These are phyloP conservation scores for Limnodromus scolopaceus DNA, from an alignment of 2,797 vertebrate species.

Conservation along the genomic window DNA sequence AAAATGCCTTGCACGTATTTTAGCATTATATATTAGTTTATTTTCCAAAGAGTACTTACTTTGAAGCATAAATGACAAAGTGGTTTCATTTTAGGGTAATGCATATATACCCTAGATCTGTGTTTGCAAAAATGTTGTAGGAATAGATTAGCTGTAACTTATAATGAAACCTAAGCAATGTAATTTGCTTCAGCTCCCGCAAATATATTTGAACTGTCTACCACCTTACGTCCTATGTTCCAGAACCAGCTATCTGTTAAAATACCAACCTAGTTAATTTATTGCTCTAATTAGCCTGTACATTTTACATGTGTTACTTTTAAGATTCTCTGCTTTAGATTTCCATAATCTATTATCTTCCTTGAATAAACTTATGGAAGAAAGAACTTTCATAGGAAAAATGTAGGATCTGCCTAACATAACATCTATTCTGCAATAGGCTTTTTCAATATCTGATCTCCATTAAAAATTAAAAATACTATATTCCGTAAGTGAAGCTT, in stretches of 20 bases:
- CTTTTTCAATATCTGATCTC: neutral
- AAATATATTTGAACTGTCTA: neutral
- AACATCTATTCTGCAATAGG: neutral
- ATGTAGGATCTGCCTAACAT: neutral
- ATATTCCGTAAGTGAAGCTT: neutral
- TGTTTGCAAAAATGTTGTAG: neutral
- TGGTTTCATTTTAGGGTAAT: neutral
- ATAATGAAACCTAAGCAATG: neutral
- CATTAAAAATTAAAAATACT: neutral
- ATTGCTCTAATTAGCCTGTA: neutral
- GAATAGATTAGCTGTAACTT: neutral
- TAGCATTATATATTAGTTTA: neutral
- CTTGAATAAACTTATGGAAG: neutral
- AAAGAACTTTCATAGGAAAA: neutral
- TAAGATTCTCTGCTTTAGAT: neutral
- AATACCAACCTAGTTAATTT: neutral
- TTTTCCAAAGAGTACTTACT: neutral
- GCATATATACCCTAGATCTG: neutral
- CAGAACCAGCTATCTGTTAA: neutral
- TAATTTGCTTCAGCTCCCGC: neutral
- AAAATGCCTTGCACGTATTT: neutral
- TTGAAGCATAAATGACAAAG: neutral
- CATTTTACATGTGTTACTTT: neutral
- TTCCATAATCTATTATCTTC: neutral
- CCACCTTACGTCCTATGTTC: neutral